Evolutionary conservation across 2,797 vertebrate species (phyloP).

Genomic region (Hipposideros larvatus): DNA sequence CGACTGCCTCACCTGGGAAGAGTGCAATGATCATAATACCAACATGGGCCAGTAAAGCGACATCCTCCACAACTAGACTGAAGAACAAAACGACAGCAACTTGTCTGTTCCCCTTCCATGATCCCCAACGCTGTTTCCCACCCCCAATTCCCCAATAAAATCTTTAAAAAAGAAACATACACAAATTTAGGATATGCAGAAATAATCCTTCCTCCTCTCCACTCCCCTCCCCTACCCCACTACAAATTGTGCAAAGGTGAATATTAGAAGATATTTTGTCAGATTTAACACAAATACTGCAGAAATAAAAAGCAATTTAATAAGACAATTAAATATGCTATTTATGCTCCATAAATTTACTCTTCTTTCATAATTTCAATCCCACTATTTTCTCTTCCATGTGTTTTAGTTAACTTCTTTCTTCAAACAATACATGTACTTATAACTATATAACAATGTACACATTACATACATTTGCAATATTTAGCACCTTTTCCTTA

Average conservation of each 20-base stretch:
- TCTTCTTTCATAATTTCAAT: slow-evolving; percentile 31
- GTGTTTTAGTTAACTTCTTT: neutral
- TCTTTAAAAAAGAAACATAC: too few relatives aligned
- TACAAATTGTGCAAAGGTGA: neutral
- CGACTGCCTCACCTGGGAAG: too few relatives aligned
- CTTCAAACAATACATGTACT: neutral
- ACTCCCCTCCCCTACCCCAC: neutral
- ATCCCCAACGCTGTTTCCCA: too few relatives aligned
- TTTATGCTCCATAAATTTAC: neutral
- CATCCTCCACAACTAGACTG: too few relatives aligned
- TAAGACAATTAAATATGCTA: neutral
- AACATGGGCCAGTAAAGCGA: too few relatives aligned
- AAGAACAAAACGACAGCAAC: too few relatives aligned
- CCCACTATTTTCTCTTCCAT: neutral
- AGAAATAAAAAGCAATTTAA: neutral
- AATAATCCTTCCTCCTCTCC: neutral
- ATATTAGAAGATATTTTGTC: neutral
- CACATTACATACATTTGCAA: neutral
- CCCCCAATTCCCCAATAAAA: too few relatives aligned
- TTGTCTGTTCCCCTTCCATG: too few relatives aligned
- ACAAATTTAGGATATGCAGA: neutral
- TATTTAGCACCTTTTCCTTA: neutral
- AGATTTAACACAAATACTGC: slow-evolving; percentile 47
- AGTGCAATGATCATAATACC: too few relatives aligned
- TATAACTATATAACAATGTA: neutral